Base-by-base conservation (phyloP, 2,888 invertebrate genomes). In the Tenthredo livida region DNA sequence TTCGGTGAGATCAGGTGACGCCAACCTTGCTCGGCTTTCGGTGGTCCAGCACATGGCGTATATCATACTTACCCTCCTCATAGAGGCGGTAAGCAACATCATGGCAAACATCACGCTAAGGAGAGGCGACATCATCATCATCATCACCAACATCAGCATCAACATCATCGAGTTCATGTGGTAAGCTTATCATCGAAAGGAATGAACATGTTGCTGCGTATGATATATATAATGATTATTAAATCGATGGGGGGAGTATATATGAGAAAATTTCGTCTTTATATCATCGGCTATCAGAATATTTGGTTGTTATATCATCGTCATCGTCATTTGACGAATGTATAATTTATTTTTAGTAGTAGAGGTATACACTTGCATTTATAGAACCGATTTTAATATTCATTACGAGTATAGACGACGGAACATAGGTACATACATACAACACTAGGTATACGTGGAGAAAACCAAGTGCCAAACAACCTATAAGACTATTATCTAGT, bases 41-140 rank as follows among this genome's bases (percentile, higher is more conserved):
- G 92, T 78, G 90, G 91, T 80, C 91, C 89, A 85, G 91, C 93
- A 88, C 83, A 83, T 33, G 65, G 25, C 1, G 91, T 92, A 84
- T 93, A 93, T 88, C 91, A 93, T 85, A 93, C 93, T 80, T 93
- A 93, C 85, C 93, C 93, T 75, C 93, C 92, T 47, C 92, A 93
- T 86, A 88, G 93, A 65, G 89, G 89, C 33, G 91, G 90, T 87
- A 92, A 92, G 87, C 92, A 93, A 87, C 92, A 93, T 77, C 92
- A 92, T 84, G 90, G 90, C 78, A 93, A 92, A 86, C 92, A 92
- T 87, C 91, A 91, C 75, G 87, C 90, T 84, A 93, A 92, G 87
- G 93, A 93, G 87, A 93, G 92, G 87, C 89, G 93, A 84, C 90
- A 92, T 87, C 91, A 91, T 86, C 90, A 91, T 88, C 92, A 92